Evolutionary conservation across 2,888 invertebrate genomes (phyloP).

Genomic region (Plebejus argus): DNA sequence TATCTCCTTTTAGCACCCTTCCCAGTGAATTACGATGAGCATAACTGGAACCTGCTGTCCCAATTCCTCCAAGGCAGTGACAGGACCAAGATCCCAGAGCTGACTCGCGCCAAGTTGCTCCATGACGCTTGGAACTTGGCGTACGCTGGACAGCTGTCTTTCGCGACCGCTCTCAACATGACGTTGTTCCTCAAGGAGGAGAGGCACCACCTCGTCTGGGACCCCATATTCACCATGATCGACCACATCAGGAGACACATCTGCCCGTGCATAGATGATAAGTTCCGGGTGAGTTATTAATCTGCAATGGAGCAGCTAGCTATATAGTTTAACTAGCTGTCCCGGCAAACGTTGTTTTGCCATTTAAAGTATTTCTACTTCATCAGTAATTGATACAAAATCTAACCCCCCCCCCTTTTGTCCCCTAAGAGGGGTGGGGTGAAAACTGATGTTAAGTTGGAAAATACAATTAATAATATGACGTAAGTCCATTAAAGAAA

Average conservation of each 20-base stretch:
- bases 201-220: slow-evolving; percentile 89
- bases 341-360: too few relatives aligned
- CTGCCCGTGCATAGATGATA: slow-evolving; percentile 81
- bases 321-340: too few relatives aligned
- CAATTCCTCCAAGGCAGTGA: slow-evolving; percentile 81
- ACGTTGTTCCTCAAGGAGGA: slow-evolving; percentile 88
- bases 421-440: too few relatives aligned
- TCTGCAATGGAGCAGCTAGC: too few relatives aligned
- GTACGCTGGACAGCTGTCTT: slow-evolving; percentile 88
- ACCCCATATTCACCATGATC: slow-evolving; percentile 90
- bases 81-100: slow-evolving; percentile 82
- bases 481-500: too few relatives aligned
- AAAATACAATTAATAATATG: too few relatives aligned
- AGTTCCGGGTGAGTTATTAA: slow-evolving; percentile 83
- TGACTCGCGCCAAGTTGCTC: slow-evolving; percentile 87
- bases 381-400: too few relatives aligned
- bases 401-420: too few relatives aligned
- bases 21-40: slow-evolving; percentile 89
- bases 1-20: slow-evolving; percentile 82
- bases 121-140: slow-evolving; percentile 91
- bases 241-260: slow-evolving; percentile 90
- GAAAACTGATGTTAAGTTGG: too few relatives aligned
- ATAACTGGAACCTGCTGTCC: slow-evolving; percentile 89
- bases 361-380: too few relatives aligned
- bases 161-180: slow-evolving; percentile 89